Percentiles rank a stretch among this genome's conserved stretches.
phyloP scores from a whole-genome alignment of 2,797 vertebrate species.

The Danio tinwini region DNA sequence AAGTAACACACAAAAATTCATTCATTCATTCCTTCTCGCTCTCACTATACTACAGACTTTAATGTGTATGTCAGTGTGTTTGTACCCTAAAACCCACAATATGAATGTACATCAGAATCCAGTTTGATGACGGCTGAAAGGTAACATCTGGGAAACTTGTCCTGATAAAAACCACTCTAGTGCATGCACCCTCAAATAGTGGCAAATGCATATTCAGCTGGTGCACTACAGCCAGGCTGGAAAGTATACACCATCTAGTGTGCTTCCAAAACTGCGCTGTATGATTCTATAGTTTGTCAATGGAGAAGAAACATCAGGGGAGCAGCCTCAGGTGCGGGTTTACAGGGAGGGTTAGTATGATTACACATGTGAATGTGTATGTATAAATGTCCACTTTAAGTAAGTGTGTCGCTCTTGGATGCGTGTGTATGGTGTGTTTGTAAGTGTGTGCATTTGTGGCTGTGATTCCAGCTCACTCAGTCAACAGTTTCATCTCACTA shows the following conservation, averaged over 20 bases:
- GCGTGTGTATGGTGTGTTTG: constrained; percentile 65
- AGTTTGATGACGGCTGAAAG: constrained; percentile 26
- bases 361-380: constrained; percentile 64
- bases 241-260: constrained; percentile 18
- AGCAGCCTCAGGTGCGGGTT: constrained; percentile 81
- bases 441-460: constrained; percentile 57
- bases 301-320: constrained; percentile 73
- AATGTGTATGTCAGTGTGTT: background rate
- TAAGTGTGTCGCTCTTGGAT: constrained; percentile 36
- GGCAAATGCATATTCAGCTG: constrained; percentile 30
- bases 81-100: constrained; percentile 17
- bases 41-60: constrained; percentile 38
- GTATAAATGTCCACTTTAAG: constrained; percentile 50
- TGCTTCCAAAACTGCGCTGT: constrained; percentile 33
- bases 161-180: constrained; percentile 53
- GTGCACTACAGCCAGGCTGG: constrained; percentile 32
- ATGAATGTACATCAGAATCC: constrained; percentile 28
- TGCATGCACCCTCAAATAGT: constrained; percentile 53
- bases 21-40: constrained; percentile 40
- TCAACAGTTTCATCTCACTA: constrained; percentile 89
- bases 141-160: constrained; percentile 20
- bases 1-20: constrained; percentile 37
- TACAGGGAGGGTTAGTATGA: constrained; percentile 64
- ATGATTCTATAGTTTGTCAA: constrained; percentile 43
- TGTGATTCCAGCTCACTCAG: constrained; percentile 80